These are phyloP conservation scores for Aphaenogaster ashmeadi DNA, from an alignment of 1,140 invertebrate species.

Conservation along the genomic window DNA sequence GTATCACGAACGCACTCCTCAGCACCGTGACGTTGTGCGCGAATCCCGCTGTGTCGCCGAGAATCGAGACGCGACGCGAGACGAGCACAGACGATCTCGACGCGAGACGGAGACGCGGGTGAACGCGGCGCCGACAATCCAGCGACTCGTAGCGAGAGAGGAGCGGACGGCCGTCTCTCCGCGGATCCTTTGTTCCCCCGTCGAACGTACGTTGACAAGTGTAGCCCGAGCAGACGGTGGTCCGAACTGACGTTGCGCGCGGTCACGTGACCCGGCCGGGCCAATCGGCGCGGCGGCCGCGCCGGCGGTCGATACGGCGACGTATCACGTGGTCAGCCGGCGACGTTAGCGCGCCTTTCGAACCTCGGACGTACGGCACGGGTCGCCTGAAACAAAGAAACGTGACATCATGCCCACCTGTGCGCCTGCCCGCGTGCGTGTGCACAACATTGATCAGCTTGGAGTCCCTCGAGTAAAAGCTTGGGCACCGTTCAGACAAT, in stretches of 20 bases:
- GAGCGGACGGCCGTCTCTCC: not conserved
- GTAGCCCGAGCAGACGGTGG: slow-evolving; percentile 74
- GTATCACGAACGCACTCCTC: not conserved
- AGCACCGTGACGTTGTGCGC: not conserved
- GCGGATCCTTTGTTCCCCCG: slow-evolving; percentile 75
- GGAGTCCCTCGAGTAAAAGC: no score
- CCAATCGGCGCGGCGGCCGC: slow-evolving; percentile 66
- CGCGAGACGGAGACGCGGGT: not conserved
- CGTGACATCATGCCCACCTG: not conserved
- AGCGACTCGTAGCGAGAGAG: not conserved
- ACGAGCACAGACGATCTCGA: not conserved
- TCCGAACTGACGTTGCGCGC: slow-evolving; percentile 63
- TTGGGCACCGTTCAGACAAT: no score
- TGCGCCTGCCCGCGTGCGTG: not conserved
- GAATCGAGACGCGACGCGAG: not conserved
- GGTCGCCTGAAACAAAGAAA: slow-evolving; percentile 57
- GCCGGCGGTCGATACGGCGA: slow-evolving; percentile 74
- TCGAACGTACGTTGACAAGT: slow-evolving; percentile 53
- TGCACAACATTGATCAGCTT: slow-evolving; percentile 15
- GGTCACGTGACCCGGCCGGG: slow-evolving; percentile 66
- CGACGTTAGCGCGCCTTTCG: slow-evolving; percentile 63
- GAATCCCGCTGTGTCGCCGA: not conserved
- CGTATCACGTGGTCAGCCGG: slow-evolving; percentile 67
- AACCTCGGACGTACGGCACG: not conserved
- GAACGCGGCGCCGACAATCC: not conserved